Conservation (phyloP, 2,888 invertebrate genomes). For the Mechanitis messenoides region DNA sequence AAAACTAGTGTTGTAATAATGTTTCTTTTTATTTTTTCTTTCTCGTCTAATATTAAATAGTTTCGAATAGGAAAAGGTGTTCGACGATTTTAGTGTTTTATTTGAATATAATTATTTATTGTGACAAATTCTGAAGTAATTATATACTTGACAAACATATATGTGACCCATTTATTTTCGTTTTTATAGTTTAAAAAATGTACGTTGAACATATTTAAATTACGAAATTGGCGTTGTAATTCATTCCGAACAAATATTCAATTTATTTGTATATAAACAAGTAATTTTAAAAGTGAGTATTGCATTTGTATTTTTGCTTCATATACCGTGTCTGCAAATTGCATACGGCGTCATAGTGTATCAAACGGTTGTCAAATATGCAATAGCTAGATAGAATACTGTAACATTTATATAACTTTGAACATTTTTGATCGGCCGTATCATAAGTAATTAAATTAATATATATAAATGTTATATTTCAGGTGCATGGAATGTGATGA, state of each 20-base stretch:
- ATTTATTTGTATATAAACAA: slow-evolving; percentile 12
- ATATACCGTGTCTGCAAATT: slow-evolving; percentile 8
- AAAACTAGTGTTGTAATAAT: slow-evolving; percentile 21
- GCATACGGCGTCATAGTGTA: slow-evolving; percentile 32
- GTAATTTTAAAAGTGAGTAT: slow-evolving; percentile 17
- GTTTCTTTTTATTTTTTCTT: slow-evolving; percentile 24
- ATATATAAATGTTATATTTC: slow-evolving; percentile 31
- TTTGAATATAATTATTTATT: slow-evolving; percentile 9
- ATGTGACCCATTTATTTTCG: slow-evolving; percentile 17
- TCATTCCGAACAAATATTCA: slow-evolving; percentile 9
- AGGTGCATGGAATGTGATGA: slow-evolving; percentile 63
- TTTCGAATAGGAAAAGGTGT: slow-evolving; percentile 6
- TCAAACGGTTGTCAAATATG: slow-evolving; percentile 21
- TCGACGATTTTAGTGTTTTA: slow-evolving; percentile 15
- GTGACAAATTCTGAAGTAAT: slow-evolving; percentile 7
- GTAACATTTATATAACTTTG: not conserved
- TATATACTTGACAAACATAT: slow-evolving; percentile 7
- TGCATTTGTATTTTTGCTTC: slow-evolving; percentile 1
- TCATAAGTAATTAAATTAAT: too few species aligned
- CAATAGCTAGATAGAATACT: slow-evolving; percentile 12
- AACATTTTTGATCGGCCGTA: too few species aligned
- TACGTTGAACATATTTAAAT: slow-evolving; percentile 20
- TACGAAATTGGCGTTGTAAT: slow-evolving; percentile 7
- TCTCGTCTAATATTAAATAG: slow-evolving; percentile 17
- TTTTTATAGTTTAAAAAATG: slow-evolving; percentile 21